A percentile compares a stretch with the other conserved stretches of the same genome.
Conservation (phyloP, 2,888 invertebrate genomes). For the Apamea crenata region DNA sequence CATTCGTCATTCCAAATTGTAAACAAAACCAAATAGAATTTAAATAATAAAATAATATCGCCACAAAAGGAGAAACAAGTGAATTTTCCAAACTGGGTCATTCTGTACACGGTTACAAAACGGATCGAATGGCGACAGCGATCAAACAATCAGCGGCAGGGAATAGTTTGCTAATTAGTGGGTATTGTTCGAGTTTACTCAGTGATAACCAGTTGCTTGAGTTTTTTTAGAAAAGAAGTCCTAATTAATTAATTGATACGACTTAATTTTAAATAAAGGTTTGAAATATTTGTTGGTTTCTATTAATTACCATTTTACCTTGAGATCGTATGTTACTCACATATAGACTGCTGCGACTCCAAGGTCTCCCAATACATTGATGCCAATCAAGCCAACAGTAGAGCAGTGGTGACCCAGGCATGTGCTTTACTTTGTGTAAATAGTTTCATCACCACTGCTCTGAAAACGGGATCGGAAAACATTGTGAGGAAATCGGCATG, state of each 20-base stretch:
- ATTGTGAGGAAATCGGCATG: neutral
- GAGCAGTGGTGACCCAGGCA: neutral
- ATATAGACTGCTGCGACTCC: neutral
- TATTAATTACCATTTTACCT: neutral
- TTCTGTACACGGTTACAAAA: constrained; percentile 26
- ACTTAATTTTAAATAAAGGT: neutral
- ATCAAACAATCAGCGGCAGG: constrained; percentile 69
- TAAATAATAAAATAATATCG: constrained; percentile 28
- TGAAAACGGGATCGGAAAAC: neutral
- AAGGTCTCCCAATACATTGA: neutral
- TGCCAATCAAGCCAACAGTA: too few species aligned
- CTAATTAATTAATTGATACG: neutral
- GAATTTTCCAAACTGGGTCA: constrained; percentile 49
- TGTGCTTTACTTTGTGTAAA: neutral
- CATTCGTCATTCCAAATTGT: constrained; percentile 12
- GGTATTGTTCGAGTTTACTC: constrained; percentile 28
- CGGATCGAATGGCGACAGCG: constrained; percentile 57
- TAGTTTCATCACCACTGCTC: neutral
- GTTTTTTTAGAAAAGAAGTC: constrained; percentile 6
- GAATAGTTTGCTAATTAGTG: constrained; percentile 68
- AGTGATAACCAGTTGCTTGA: constrained; percentile 6
- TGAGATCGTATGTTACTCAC: neutral
- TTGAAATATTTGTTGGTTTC: neutral
- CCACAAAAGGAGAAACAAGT: constrained; percentile 30
- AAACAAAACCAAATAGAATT: constrained; percentile 27